Evolutionary conservation across 2,113 vertebrate species (phyloP), one percentile per base, ranked within the genome.

Genomic region (Anarrhichthys ocellatus): DNA sequence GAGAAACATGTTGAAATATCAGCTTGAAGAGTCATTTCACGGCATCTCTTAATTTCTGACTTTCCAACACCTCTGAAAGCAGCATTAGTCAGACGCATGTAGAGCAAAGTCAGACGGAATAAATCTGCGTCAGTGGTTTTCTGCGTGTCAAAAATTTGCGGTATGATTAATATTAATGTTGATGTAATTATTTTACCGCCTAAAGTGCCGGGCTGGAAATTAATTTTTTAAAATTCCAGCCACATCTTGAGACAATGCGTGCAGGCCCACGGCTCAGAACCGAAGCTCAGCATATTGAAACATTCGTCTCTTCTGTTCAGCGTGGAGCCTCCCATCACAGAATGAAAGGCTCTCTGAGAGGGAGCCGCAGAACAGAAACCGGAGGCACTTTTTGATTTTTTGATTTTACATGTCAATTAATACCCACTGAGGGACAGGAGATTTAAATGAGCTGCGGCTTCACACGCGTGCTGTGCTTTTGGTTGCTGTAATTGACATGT

Each of bases 121-220:
- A 69, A 29, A 29, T 34, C 34, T 66, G 38, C 5, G n/a, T 27
- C 14, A 18, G 62, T 36, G 32, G 68, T 22, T 29, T 58, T 36
- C 61, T 63, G 69, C 42, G 67, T 72, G 78, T 81, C 40, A 66
- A 87, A 27, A 76, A 81, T 61, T 64, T 83, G 76, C 8, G 42
- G 52, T 85, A 64, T 29, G 63, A 87, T 89, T 89, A 81, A 89
- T 90, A 92, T 89, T 90, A 90, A 88, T 76, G 73, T 54, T 69
- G 81, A 87, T 89, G 81, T 84, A 86, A 91, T 92, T 89, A 90
- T 87, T 91, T 92, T 76, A 90, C 59, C 54, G 89, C 86, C 83
- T 61, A 42, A 46, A 82, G 85, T 82, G 48, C 29, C 78, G 27
- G 58, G 27, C 72, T 87, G 72, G 79, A 77, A 83, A 84, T 82